Conservation (phyloP, 2,888 invertebrate genomes). For the Mythimna pallens region DNA sequence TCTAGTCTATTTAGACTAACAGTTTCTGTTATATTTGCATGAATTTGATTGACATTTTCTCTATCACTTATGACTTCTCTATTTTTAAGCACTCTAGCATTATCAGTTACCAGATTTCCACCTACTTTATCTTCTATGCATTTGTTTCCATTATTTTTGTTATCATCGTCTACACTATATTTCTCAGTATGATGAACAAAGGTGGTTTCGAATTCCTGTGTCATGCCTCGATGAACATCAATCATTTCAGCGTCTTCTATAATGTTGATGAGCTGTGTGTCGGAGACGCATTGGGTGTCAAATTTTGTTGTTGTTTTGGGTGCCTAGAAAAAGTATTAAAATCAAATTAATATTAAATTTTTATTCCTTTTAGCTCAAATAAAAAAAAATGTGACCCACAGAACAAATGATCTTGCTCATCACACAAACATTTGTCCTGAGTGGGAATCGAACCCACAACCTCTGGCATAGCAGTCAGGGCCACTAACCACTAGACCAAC, state of each 20-base stretch:
- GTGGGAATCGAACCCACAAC: too few relatives aligned
- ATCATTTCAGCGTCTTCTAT: conserved; percentile 80
- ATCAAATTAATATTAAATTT: background rate
- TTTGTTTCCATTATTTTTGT: background rate
- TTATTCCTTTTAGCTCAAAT: too few relatives aligned
- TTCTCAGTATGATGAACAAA: conserved; percentile 56
- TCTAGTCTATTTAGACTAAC: background rate
- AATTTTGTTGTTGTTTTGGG: conserved; percentile 70
- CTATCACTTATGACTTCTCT: background rate
- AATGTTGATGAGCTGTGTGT: conserved; percentile 82
- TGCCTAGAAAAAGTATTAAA: conserved; percentile 64
- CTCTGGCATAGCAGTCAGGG: too few relatives aligned
- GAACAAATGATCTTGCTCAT: too few relatives aligned
- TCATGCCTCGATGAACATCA: conserved; percentile 70
- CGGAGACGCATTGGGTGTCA: conserved; percentile 82
- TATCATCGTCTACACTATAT: background rate
- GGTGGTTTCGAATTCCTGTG: conserved; percentile 78
- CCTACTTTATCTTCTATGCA: background rate
- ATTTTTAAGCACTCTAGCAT: background rate
- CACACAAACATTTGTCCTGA: too few relatives aligned
- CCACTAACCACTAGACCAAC: too few relatives aligned
- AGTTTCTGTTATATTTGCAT: conserved; percentile 11
- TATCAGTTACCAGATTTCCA: background rate
- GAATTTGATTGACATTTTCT: conserved; percentile 10
- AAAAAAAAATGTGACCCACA: too few relatives aligned